phyloP scores from a whole-genome alignment of 2,888 invertebrate species.

The Himalopsyche tibetana region DNA sequence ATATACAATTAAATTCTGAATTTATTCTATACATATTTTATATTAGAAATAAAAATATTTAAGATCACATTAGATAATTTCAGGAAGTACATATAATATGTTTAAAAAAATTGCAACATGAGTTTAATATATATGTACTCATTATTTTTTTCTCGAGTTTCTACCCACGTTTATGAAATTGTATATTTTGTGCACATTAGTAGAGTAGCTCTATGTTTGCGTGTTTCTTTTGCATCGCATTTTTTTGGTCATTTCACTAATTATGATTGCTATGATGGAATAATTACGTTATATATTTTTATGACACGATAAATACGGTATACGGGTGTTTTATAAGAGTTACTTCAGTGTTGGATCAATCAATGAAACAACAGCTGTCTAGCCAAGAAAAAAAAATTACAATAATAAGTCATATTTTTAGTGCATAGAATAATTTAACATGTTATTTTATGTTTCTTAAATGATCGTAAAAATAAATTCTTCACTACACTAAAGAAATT shows the following conservation, averaged over 20 bases:
- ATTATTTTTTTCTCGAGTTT: not conserved
- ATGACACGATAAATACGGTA: constrained; percentile 7
- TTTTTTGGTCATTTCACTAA: constrained; percentile 42
- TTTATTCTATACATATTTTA: too few species aligned
- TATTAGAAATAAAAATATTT: too few species aligned
- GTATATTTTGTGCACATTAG: constrained; percentile 35
- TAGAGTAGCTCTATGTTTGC: constrained; percentile 1
- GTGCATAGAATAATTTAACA: too few species aligned
- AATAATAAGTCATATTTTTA: too few species aligned
- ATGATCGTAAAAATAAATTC: too few species aligned
- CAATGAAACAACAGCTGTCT: constrained; percentile 29
- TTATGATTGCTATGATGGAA: constrained; percentile 40
- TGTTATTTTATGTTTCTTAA: too few species aligned
- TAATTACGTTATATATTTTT: constrained; percentile 31
- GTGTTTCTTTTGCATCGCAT: constrained; percentile 24
- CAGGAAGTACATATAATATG: too few species aligned
- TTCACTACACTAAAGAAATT: too few species aligned
- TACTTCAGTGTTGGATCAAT: constrained; percentile 24
- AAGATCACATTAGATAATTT: too few species aligned
- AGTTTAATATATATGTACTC: too few species aligned
- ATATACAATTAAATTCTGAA: too few species aligned
- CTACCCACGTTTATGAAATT: constrained; percentile 34
- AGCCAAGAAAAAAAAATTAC: not conserved
- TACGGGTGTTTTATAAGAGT: constrained; percentile 29
- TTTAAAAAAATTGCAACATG: too few species aligned